phyloP scores from a whole-genome alignment of 2,888 invertebrate genomes.

The Callyntrura guangdongensis region DNA sequence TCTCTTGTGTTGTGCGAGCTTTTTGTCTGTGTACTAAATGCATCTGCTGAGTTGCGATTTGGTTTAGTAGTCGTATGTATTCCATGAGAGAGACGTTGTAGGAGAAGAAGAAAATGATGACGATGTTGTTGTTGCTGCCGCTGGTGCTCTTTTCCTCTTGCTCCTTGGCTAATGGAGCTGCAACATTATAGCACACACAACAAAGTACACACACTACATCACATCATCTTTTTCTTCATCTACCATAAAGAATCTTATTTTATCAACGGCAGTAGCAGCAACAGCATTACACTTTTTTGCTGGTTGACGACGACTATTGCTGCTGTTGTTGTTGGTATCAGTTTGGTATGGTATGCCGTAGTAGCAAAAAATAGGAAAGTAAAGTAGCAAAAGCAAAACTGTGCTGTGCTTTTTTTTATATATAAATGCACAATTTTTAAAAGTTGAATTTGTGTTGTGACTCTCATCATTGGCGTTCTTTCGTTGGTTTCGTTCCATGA shows the following conservation, averaged over 20 bases:
- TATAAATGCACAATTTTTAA: conserved; percentile 55
- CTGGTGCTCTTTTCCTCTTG: conserved; percentile 2
- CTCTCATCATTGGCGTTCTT: neutral
- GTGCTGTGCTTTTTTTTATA: conserved; percentile 44
- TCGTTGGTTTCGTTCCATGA: neutral
- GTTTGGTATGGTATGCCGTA: neutral
- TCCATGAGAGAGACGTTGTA: conserved; percentile 50
- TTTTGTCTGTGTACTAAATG: conserved; percentile 44
- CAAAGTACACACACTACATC: conserved; percentile 11
- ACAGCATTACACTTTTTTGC: conserved; percentile 3
- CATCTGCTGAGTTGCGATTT: conserved; percentile 69
- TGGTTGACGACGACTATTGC: neutral
- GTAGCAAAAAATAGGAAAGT: neutral
- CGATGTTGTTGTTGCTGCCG: conserved; percentile 51
- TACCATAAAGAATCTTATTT: conserved; percentile 32
- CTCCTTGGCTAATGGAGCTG: conserved; percentile 54
- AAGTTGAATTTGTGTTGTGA: conserved; percentile 64
- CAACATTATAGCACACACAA: conserved; percentile 40
- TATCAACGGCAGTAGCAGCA: conserved; percentile 19
- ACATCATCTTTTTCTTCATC: conserved; percentile 59
- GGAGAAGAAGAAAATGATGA: conserved; percentile 29
- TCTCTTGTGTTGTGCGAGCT: conserved; percentile 21
- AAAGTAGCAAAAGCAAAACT: conserved; percentile 19
- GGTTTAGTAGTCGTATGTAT: conserved; percentile 73
- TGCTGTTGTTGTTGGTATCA: conserved; percentile 3